A percentile compares a stretch with the other conserved stretches of the same genome.
Conservation (phyloP, 2,888 invertebrate species). For the Watsonalla binaria region DNA sequence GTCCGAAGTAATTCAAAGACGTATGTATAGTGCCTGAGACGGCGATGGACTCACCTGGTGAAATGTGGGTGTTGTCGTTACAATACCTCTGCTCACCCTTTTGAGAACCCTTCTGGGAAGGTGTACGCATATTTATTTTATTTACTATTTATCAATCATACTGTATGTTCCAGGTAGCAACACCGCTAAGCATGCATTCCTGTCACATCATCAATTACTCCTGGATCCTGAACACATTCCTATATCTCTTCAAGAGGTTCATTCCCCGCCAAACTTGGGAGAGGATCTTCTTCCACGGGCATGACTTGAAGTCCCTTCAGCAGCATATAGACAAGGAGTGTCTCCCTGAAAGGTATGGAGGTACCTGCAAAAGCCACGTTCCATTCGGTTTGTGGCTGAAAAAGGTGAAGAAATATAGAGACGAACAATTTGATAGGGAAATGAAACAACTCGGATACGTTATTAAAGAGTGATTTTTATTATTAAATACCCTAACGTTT, state of each 20-base stretch:
- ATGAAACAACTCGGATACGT: conserved; percentile 81
- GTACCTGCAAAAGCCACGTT: conserved; percentile 76
- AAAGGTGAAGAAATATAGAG: conserved; percentile 72
- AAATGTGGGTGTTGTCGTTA: no score
- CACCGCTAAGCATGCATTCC: conserved; percentile 81
- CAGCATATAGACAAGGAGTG: conserved; percentile 47
- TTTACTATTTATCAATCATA: no score
- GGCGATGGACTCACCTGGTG: no score
- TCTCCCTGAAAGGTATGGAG: conserved; percentile 55
- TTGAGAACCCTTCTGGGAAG: no score
- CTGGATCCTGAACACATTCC: conserved; percentile 87
- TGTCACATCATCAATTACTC: conserved; percentile 89
- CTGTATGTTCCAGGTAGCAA: conserved; percentile 73
- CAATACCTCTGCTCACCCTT: no score
- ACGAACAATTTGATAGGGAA: conserved; percentile 78
- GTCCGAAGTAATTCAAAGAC: no score
- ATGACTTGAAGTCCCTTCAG: conserved; percentile 58
- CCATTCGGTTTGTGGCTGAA: conserved; percentile 77
- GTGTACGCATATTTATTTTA: no score
- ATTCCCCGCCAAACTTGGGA: conserved; percentile 81
- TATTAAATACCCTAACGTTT: no score
- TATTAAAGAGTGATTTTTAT: conserved; percentile 67
- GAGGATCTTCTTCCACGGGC: conserved; percentile 60
- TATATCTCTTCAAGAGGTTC: conserved; percentile 86
- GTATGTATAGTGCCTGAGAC: no score